Percentiles rank a stretch among this genome's conserved stretches.
Evolutionary conservation across 1,140 invertebrate species (phyloP).

Genomic region (Phocides pigmalion): DNA sequence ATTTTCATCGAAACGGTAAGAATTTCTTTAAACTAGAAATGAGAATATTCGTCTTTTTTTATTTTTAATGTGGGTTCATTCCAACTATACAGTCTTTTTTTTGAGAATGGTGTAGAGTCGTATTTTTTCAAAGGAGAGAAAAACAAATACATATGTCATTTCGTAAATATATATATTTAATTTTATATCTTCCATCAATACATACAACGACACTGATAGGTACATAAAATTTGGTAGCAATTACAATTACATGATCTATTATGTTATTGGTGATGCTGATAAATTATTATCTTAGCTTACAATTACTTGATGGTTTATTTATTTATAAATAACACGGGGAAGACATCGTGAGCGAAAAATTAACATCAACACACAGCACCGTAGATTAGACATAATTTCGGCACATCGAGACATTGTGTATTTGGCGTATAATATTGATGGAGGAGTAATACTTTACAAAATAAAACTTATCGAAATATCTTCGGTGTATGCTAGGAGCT

Average conservation of each 20-base stretch:
- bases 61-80: no score
- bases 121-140: no score
- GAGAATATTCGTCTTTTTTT: no score
- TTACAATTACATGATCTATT: slow-evolving; percentile 51
- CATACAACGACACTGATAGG: slow-evolving; percentile 79
- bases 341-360: slow-evolving; percentile 59
- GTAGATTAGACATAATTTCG: slow-evolving; percentile 31
- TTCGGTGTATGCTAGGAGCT: slow-evolving; percentile 83
- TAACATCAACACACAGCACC: slow-evolving; percentile 48
- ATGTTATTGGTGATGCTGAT: slow-evolving; percentile 53
- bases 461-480: slow-evolving; percentile 83
- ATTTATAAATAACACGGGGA: slow-evolving; percentile 60
- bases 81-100: no score
- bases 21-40: no score
- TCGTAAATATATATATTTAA: slow-evolving; percentile 84
- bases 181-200: slow-evolving; percentile 84
- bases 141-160: slow-evolving; percentile 67
- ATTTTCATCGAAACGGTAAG: no score
- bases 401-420: slow-evolving; percentile 33
- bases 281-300: slow-evolving; percentile 42
- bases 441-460: slow-evolving; percentile 82
- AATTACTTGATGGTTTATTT: slow-evolving; percentile 46
- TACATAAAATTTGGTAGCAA: slow-evolving; percentile 71
- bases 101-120: no score
- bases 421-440: slow-evolving; percentile 76